Evolutionary conservation across 2,888 invertebrate genomes (phyloP).

Genomic region (Liopterus haemorrhoidalis): DNA sequence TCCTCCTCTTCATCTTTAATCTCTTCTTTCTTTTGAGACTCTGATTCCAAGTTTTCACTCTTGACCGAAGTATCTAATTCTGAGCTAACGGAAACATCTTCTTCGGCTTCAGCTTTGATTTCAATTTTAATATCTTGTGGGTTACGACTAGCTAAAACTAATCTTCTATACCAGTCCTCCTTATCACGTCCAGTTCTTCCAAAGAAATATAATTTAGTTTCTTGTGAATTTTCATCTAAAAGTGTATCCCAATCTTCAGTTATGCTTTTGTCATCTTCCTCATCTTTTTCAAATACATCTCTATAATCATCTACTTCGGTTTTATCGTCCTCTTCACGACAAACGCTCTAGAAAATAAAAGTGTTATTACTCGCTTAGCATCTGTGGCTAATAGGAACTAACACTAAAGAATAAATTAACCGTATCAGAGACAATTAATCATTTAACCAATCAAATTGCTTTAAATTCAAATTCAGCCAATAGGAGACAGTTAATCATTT

Average conservation of each 20-base stretch:
- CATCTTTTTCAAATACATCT: slow-evolving; percentile 20
- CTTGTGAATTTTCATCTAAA: slow-evolving; percentile 6
- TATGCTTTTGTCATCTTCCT: slow-evolving; percentile 24
- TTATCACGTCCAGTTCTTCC: slow-evolving; percentile 84
- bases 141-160: slow-evolving; percentile 5
- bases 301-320: too few species aligned
- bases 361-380: too few species aligned
- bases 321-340: too few species aligned
- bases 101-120: slow-evolving; percentile 1
- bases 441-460: too few species aligned
- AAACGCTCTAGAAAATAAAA: too few species aligned
- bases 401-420: too few species aligned
- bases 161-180: slow-evolving; percentile 68
- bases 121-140: slow-evolving; percentile 2
- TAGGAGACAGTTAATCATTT: too few species aligned
- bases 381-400: too few species aligned
- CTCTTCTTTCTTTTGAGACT: slow-evolving; percentile 1
- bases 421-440: too few species aligned
- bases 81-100: background rate
- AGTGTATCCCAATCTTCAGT: slow-evolving; percentile 21
- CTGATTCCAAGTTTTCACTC: slow-evolving; percentile 16
- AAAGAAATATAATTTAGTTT: slow-evolving; percentile 53
- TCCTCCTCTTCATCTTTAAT: slow-evolving; percentile 32
- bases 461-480: too few species aligned
- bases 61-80: too few species aligned